A percentile compares a stretch with the other conserved stretches of the same genome.
Evolutionary conservation across 2,113 vertebrate species (phyloP).

Genomic region (Nibea coibor): DNA sequence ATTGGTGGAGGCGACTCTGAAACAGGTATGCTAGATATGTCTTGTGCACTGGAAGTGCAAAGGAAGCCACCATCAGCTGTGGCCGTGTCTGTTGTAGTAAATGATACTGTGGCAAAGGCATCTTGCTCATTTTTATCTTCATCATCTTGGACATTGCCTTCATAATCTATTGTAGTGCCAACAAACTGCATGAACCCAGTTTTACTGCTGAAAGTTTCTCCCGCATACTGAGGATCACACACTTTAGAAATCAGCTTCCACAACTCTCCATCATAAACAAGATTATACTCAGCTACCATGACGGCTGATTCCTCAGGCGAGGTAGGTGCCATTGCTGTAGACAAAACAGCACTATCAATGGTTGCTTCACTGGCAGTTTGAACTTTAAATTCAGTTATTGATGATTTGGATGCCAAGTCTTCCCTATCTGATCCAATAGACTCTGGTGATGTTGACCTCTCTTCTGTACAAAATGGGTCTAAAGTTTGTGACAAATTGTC

Average conservation of each 20-base stretch:
- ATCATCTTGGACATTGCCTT: slow-evolving; percentile 12
- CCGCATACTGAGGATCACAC: slow-evolving; percentile 75
- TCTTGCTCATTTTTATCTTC: slow-evolving; percentile 1
- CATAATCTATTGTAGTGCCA: slow-evolving; percentile 49
- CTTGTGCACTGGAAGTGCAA: slow-evolving; percentile 1
- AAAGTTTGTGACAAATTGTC: slow-evolving; percentile 18
- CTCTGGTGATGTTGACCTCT: slow-evolving; percentile 54
- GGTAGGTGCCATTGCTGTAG: slow-evolving; percentile 6
- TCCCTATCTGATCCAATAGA: slow-evolving; percentile 16
- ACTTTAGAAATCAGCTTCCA: slow-evolving; percentile 73
- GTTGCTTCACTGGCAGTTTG: neutral
- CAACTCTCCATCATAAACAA: slow-evolving; percentile 58
- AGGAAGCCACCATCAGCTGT: neutral
- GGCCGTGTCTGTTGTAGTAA: slow-evolving; percentile 2
- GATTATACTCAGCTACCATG: slow-evolving; percentile 61
- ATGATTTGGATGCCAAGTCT: neutral
- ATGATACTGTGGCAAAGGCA: neutral
- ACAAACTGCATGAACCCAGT: slow-evolving; percentile 63
- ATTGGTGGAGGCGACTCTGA: slow-evolving; percentile 41
- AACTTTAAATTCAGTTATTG: slow-evolving; percentile 3
- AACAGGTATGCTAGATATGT: neutral
- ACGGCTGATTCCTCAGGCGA: slow-evolving; percentile 16
- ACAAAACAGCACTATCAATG: neutral
- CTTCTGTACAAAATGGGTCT: slow-evolving; percentile 10
- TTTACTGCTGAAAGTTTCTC: slow-evolving; percentile 72